Evolutionary conservation across 2,113 vertebrate species (phyloP), one percentile per base, ranked within the genome.

Genomic region (Trachemys scripta): DNA sequence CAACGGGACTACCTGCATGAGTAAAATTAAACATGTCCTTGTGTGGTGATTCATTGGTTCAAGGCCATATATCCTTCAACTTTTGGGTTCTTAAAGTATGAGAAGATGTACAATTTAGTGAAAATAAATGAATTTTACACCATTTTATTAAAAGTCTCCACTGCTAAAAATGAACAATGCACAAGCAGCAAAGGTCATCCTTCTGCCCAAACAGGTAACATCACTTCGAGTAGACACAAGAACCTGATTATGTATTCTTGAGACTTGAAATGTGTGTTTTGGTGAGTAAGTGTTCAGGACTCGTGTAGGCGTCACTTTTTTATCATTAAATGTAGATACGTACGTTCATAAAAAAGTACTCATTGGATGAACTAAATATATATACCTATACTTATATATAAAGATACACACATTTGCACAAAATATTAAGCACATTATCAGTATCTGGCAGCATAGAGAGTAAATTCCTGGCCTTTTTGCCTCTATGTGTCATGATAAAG

Each of bases 331-430:
- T 20, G 3, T 53, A 53, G 51, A 53, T 53, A 53, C 6, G 17
- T 19, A 53, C 51, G 5, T 53, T 53, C 51, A 53, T 53, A 53
- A 53, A 7, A 25, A 59, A 56, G 29, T 47, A 2, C 4, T 16
- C 0, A 90, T 27, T 14, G 14, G 27, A 42, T 47, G 45, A 79
- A 25, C 13, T 38, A 49, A 89, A 92, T 4, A 13, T 45, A 54
- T 11, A 54, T 3, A 65, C 81, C 0, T 0, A 6, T 53, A 53
- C 2, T 53, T 19, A 53, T 53, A 53, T 53, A 53, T 53, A 53
- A 53, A 53, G 51, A 53, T 19, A 53, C 51, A 53, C 51, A 53
- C 51, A 53, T 53, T 19, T 53, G 51, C 51, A 53, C 51, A 53
- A 53, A 53, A 53, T 53, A 53, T 19, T 53, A 53, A 53, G 17